A percentile compares a stretch with the other conserved stretches of the same genome.
Conservation (phyloP, 2,888 invertebrate genomes). For the Sesia apiformis region DNA sequence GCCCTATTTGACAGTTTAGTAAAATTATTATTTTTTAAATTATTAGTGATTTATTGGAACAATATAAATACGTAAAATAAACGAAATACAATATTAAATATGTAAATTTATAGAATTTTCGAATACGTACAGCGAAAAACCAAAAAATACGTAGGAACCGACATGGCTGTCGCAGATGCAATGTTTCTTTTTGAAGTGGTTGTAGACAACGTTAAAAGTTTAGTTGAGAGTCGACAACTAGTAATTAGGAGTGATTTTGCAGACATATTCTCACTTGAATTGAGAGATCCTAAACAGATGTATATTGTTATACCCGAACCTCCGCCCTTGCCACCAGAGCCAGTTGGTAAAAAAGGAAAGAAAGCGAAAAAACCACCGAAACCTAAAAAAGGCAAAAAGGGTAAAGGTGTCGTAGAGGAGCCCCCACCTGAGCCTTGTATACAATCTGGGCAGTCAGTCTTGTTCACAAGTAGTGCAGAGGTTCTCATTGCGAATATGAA, state of each 20-base stretch:
- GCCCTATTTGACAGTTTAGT: no score
- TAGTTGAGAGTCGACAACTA: conserved; percentile 40
- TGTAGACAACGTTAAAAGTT: conserved; percentile 44
- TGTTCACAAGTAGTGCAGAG: conserved; percentile 54
- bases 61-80: background rate
- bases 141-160: conserved; percentile 2
- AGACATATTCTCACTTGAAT: conserved; percentile 57
- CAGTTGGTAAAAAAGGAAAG: conserved; percentile 40
- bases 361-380: conserved; percentile 36
- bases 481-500: conserved; percentile 53
- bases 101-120: background rate
- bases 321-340: conserved; percentile 51
- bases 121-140: background rate
- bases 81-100: background rate
- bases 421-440: conserved; percentile 56
- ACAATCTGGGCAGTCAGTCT: conserved; percentile 58
- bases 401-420: conserved; percentile 32
- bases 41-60: no score
- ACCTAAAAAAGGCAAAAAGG: conserved; percentile 38
- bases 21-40: no score
- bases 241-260: conserved; percentile 57
- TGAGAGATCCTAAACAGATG: conserved; percentile 63
- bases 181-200: conserved; percentile 66
- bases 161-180: conserved; percentile 50
- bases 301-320: conserved; percentile 61